Conservation (phyloP, 2,113 vertebrate genomes). For the Neoarius graeffei region DNA sequence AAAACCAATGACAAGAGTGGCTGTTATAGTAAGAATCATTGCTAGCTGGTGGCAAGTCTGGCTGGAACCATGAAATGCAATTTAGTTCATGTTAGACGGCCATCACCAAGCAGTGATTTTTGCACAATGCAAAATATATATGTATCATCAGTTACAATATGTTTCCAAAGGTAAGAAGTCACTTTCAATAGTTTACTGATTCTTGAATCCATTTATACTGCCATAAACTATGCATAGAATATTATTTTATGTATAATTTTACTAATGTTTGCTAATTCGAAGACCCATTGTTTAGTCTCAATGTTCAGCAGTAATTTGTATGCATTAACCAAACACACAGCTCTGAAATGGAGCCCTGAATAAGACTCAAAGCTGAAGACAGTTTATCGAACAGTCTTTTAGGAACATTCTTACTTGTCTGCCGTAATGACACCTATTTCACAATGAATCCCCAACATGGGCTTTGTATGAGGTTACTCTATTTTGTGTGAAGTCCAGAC, state of each 20-base stretch:
- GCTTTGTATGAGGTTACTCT: background rate
- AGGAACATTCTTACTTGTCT: background rate
- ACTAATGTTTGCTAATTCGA: background rate
- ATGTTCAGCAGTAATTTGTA: background rate
- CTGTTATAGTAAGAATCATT: background rate
- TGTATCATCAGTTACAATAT: background rate
- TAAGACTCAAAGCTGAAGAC: background rate
- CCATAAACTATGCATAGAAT: background rate
- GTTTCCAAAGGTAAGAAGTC: background rate
- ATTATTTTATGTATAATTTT: background rate
- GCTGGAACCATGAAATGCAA: conserved; percentile 1
- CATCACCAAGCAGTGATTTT: background rate
- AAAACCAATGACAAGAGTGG: background rate
- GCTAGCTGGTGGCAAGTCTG: background rate
- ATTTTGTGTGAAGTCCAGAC: background rate
- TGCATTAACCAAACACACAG: background rate
- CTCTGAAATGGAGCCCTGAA: background rate
- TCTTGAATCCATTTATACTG: background rate
- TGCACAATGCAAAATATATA: background rate
- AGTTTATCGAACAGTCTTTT: background rate
- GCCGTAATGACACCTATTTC: background rate
- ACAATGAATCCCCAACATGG: background rate
- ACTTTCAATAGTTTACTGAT: background rate
- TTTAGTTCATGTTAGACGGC: background rate
- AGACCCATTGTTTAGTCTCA: background rate